phyloP scores from a whole-genome alignment of 2,113 vertebrate genomes.

The Carassius auratus region DNA sequence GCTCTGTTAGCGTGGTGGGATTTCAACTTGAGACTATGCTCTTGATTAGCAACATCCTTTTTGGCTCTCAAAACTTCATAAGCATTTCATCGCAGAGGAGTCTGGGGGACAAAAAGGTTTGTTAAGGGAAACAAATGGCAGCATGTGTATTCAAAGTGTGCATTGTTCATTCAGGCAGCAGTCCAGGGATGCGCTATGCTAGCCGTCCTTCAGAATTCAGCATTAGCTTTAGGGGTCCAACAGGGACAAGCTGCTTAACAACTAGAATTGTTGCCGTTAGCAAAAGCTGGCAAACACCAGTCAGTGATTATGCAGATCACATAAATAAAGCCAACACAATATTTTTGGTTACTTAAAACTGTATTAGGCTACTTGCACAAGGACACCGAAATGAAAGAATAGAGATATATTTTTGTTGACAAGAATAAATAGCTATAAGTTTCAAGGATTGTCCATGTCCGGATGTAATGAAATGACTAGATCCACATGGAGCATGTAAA shows the following conservation, averaged over 20 bases:
- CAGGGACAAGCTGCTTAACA: slow-evolving; percentile 45
- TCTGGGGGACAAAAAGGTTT: slow-evolving; percentile 16
- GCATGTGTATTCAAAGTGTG: slow-evolving; percentile 32
- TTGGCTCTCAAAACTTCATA: slow-evolving; percentile 27
- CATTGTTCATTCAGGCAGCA: slow-evolving; percentile 33
- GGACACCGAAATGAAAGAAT: not conserved
- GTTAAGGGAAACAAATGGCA: slow-evolving; percentile 19
- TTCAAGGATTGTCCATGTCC: not conserved
- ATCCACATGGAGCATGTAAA: too few relatives aligned
- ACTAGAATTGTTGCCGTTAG: slow-evolving; percentile 42
- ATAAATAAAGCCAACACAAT: not conserved
- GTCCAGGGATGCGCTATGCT: slow-evolving; percentile 32
- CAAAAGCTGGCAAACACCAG: slow-evolving; percentile 22
- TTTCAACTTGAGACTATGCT: slow-evolving; percentile 40
- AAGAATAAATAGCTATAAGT: not conserved
- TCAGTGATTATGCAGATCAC: slow-evolving; percentile 38
- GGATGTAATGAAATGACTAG: not conserved
- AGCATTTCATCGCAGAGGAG: slow-evolving; percentile 40
- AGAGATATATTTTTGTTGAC: not conserved
- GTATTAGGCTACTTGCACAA: not conserved
- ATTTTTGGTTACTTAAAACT: not conserved
- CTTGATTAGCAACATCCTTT: slow-evolving; percentile 37
- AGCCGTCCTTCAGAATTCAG: slow-evolving; percentile 45
- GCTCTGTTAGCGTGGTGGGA: slow-evolving; percentile 32
- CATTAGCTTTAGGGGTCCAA: slow-evolving; percentile 33